These are phyloP conservation scores for Ormyrus thymus DNA, from an alignment of 2,888 invertebrate genomes.

Conservation along the genomic window DNA sequence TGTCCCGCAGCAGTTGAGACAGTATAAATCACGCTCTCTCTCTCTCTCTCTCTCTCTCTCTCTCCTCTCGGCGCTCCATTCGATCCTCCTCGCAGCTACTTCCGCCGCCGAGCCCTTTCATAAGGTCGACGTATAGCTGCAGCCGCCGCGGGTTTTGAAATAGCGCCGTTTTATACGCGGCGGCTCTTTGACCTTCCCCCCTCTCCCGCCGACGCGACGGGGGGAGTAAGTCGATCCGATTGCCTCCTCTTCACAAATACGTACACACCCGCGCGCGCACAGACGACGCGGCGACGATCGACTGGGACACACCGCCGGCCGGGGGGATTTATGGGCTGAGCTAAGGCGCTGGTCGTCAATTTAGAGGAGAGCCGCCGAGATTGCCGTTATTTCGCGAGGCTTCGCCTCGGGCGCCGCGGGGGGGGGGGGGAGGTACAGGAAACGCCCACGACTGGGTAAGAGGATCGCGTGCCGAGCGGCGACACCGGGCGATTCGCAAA, in stretches of 20 bases:
- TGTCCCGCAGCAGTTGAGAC: slow-evolving; percentile 33
- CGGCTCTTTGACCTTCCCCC: slow-evolving; percentile 7
- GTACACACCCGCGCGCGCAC: too few relatives aligned
- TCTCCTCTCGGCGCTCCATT: not conserved
- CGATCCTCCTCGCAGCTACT: too few relatives aligned
- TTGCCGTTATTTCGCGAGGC: not conserved
- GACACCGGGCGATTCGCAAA: too few relatives aligned
- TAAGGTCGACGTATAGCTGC: slow-evolving; percentile 1
- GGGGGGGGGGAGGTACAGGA: not conserved
- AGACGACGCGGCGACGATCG: too few relatives aligned
- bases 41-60: not conserved
- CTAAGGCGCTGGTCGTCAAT: too few relatives aligned
- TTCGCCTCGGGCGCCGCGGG: not conserved
- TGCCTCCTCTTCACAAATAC: too few relatives aligned
- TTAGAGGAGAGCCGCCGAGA: too few relatives aligned
- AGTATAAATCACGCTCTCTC: slow-evolving; percentile 45
- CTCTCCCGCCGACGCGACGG: not conserved
- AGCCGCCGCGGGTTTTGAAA: slow-evolving; percentile 30
- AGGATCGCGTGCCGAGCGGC: too few relatives aligned
- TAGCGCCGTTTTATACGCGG: slow-evolving; percentile 37
- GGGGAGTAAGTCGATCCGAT: too few relatives aligned
- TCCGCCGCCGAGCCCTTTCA: slow-evolving; percentile 13
- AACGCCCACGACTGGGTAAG: too few relatives aligned
- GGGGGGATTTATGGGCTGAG: too few relatives aligned
- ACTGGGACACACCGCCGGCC: too few relatives aligned